Conservation (phyloP, 1,140 invertebrate species). For the Lordiphosa stackelbergi region DNA sequence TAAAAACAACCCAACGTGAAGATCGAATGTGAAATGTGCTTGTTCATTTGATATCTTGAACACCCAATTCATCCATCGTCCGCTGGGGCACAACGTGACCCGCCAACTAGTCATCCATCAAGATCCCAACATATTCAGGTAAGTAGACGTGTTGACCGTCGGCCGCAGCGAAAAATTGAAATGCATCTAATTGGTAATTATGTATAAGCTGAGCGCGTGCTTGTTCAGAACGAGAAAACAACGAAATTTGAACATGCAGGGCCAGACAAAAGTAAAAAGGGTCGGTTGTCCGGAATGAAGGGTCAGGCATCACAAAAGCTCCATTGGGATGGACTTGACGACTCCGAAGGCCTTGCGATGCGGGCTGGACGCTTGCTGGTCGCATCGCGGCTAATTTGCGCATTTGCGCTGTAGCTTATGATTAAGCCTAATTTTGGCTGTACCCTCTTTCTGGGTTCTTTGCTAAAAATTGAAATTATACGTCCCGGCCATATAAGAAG, state of each 20-base stretch:
- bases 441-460: slow-evolving; percentile 11
- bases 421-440: slow-evolving; percentile 48
- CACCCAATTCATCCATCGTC: slow-evolving; percentile 3
- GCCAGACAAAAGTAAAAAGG: slow-evolving; percentile 13
- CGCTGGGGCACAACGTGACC: slow-evolving; percentile 1
- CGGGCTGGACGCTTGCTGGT: slow-evolving; percentile 4
- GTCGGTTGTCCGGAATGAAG: slow-evolving; percentile 11
- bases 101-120: slow-evolving; percentile 28
- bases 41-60: slow-evolving; percentile 11
- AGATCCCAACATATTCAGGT: slow-evolving; percentile 14
- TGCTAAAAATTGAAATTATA: slow-evolving; percentile 45
- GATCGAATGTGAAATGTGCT: slow-evolving; percentile 25
- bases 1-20: slow-evolving; percentile 1
- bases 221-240: slow-evolving; percentile 30
- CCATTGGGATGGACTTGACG: slow-evolving; percentile 4
- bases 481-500: slow-evolving; percentile 21
- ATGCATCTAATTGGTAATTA: slow-evolving; percentile 60
- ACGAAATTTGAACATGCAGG: background rate
- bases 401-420: slow-evolving; percentile 36
- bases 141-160: slow-evolving; percentile 41
- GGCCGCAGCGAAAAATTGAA: slow-evolving; percentile 51
- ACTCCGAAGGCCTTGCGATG: background rate
- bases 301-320: slow-evolving; percentile 20
- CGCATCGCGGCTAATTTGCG: slow-evolving; percentile 43
- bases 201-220: slow-evolving; percentile 48